Conservation (phyloP, 2,113 vertebrate genomes). For the Podarcis raffonei region DNA sequence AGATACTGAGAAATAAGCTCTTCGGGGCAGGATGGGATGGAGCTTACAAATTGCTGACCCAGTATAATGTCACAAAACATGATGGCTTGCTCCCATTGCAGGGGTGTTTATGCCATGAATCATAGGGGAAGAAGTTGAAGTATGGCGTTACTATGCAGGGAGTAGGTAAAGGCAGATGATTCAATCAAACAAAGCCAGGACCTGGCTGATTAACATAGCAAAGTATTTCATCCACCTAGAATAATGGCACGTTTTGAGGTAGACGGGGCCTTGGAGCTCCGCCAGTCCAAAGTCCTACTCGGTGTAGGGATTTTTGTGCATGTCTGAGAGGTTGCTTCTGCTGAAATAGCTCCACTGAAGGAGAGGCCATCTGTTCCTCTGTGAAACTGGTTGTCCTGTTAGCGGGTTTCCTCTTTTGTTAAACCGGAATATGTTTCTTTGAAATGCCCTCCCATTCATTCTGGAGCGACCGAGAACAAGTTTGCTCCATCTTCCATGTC, state of each 20-base stretch:
- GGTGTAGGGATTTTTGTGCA: too few species aligned
- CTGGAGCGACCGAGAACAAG: not conserved
- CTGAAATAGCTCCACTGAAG: too few species aligned
- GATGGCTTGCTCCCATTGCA: constrained; percentile 28
- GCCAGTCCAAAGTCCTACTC: too few species aligned
- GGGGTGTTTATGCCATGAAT: constrained; percentile 33
- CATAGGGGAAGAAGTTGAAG: not conserved
- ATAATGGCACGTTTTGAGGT: not conserved
- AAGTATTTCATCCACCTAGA: not conserved
- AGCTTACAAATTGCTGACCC: not conserved
- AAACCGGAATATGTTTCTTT: too few species aligned
- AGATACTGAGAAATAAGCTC: not conserved
- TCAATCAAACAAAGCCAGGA: not conserved
- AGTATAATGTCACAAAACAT: constrained; percentile 19
- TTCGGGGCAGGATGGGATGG: not conserved
- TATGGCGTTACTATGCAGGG: not conserved
- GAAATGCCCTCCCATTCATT: not conserved
- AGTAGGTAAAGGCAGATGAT: not conserved
- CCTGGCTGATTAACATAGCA: not conserved
- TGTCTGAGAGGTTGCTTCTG: too few species aligned
- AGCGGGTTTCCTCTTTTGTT: too few species aligned
- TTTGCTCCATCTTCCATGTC: not conserved
- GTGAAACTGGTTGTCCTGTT: too few species aligned
- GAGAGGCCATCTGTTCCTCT: too few species aligned
- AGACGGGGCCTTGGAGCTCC: too few species aligned